Base-by-base conservation (phyloP, 2,888 invertebrate species). In the Ethmia dodecea region DNA sequence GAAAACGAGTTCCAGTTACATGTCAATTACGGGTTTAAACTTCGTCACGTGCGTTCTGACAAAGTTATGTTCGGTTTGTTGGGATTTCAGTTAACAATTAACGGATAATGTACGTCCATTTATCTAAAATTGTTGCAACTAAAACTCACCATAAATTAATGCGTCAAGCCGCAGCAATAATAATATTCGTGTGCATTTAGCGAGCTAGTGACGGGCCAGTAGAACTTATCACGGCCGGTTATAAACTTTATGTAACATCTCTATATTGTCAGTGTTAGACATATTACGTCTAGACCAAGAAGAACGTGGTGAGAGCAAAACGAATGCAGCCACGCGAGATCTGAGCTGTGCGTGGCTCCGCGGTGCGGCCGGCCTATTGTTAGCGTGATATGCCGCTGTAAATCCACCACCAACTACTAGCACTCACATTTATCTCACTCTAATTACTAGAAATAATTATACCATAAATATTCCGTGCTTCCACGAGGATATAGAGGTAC, bases 211-310 rank as follows among this genome's bases (percentile, higher is more conserved):
- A n/a, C n/a, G n/a, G n/a, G n/a, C n/a, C n/a, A n/a, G n/a, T n/a
- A n/a, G n/a, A n/a, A n/a, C n/a, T 26, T 10, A 26, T 11, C 3
- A 26, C n/a, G 11, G n/a, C n/a, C n/a, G n/a, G 26, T 11, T 11
- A 26, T 30, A 62, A 66, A 63, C 66, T 64, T 55, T 60, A 60
- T 57, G 51, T 60, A 58, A 61, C 52, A 60, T 60, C 56, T 57
- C 56, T 60, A 71, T 70, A 68, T 61, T 61, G 59, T 67, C 60
- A 49, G 50, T 53, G 49, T 66, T 64, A 64, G 74, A 81, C 71
- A 76, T 80, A 80, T 76, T 68, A 66, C 66, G 84, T 86, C 84
- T 84, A 86, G 84, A 86, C 81, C 51, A 49, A 45, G 45, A 69
- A 61, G 80, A 79, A 80, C 78, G 80, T 61, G 60, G 54, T 38